These are phyloP conservation scores for Drosophila testacea DNA, from an alignment of 2,888 invertebrate species.

Conservation along the genomic window DNA sequence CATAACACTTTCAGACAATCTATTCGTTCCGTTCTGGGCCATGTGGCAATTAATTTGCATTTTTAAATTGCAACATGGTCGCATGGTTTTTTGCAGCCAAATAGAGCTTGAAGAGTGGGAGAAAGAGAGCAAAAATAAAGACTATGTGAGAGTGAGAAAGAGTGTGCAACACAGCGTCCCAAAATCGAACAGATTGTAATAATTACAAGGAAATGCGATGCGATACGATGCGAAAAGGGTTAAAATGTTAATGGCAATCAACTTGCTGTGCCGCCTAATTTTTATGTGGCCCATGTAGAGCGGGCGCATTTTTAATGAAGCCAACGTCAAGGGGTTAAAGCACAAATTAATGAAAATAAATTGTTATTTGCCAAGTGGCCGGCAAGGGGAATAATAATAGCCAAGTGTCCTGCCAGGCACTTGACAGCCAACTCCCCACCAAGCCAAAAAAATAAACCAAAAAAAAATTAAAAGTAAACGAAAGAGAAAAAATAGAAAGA, in stretches of 20 bases:
- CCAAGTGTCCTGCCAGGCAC: constrained; percentile 54
- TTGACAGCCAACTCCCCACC: constrained; percentile 14
- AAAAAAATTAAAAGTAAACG: neutral
- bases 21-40: constrained; percentile 59
- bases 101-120: neutral
- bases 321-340: constrained; percentile 73
- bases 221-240: constrained; percentile 53
- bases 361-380: constrained; percentile 71
- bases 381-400: constrained; percentile 39
- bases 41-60: constrained; percentile 84
- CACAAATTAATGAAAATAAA: constrained; percentile 84
- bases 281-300: constrained; percentile 63
- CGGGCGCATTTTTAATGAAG: constrained; percentile 76
- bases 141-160: constrained; percentile 4
- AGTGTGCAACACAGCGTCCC: constrained; percentile 45
- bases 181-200: constrained; percentile 81
- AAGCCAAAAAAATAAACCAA: constrained; percentile 2
- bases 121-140: neutral
- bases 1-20: constrained; percentile 61
- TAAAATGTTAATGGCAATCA: constrained; percentile 68
- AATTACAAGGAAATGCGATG: constrained; percentile 67
- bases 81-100: constrained; percentile 17
- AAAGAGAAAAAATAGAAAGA: neutral
- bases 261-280: constrained; percentile 62
- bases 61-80: constrained; percentile 80